Base-by-base conservation (phyloP, 1,140 invertebrate species). In the Hycleus cichorii region DNA sequence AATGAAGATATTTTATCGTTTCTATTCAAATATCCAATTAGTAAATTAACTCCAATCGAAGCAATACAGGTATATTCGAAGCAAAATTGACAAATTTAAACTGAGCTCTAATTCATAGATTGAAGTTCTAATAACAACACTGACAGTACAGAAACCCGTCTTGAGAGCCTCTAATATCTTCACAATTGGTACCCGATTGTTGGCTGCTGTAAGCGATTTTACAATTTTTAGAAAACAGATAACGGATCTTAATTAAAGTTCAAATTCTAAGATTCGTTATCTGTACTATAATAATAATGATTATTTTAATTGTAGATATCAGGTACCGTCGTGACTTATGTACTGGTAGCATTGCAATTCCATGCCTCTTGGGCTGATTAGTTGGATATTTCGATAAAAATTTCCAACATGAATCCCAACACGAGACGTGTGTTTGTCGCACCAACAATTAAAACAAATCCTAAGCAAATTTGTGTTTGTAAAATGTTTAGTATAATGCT, bases 301-400 rank as follows among this genome's bases (percentile, higher is more conserved):
- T n/a, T 42, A 8, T 3, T 42, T 42, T 8, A 42, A 42, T 68
- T 62, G 10, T 49, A 70, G 68, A 69, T 70, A 47, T 62, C 65
- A 49, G 65, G 66, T 8, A 68, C 66, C 0, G 65, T 70, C 5
- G 65, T 70, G 3, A 67, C 68, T 7, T 70, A 70, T 47, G 66
- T 70, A 1, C 50, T 70, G 51, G 68, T 70, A 25, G 68, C 68
- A 7, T 39, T 70, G 8, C 68, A 70, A 50, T 70, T 70, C 56
- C 58, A 64, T 39, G 60, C 64, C 38, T 60, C 65, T 55, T 70
- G 66, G 66, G 47, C 51, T 6, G 26, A 66, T 45, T 42, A 60
- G 45, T 50, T 45, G 52, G 52, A 45, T 39, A 58, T 48, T 4
- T 5, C 7, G 4, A 32, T 4, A 32, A 1, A 32, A 32, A 7